A percentile compares a stretch with the other conserved stretches of the same genome.
Conservation (phyloP, 2,113 vertebrate species). For the Neofelis nebulosa region DNA sequence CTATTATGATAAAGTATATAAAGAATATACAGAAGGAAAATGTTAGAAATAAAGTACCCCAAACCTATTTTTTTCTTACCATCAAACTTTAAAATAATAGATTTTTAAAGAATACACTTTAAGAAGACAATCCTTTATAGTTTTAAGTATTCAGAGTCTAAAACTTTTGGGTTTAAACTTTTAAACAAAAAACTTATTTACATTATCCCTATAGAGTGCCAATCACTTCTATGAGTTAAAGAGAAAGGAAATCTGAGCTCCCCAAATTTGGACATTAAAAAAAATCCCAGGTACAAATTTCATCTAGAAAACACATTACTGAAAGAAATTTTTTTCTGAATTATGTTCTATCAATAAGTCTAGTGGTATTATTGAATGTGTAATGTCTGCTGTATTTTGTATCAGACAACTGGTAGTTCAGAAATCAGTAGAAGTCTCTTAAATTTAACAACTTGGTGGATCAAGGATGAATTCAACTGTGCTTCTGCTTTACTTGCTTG, state of each 20-base stretch:
- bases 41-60: neutral
- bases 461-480: neutral
- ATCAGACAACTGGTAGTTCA: neutral
- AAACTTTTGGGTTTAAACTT: neutral
- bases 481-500: slow-evolving; percentile 53
- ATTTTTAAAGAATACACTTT: neutral
- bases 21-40: neutral
- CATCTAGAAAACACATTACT: neutral
- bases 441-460: neutral
- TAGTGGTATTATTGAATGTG: neutral
- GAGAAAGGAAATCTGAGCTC: slow-evolving; percentile 14
- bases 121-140: neutral
- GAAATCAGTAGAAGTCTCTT: slow-evolving; percentile 40
- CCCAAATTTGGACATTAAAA: neutral
- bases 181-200: neutral
- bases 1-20: neutral
- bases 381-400: neutral
- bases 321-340: neutral
- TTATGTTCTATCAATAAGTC: neutral
- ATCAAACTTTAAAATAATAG: slow-evolving; percentile 25
- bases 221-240: slow-evolving; percentile 17
- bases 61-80: neutral
- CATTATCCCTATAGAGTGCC: neutral
- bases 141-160: neutral
- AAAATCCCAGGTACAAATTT: neutral